Base-by-base conservation (phyloP, 2,888 invertebrate genomes). In the Eubasilissa splendida region DNA sequence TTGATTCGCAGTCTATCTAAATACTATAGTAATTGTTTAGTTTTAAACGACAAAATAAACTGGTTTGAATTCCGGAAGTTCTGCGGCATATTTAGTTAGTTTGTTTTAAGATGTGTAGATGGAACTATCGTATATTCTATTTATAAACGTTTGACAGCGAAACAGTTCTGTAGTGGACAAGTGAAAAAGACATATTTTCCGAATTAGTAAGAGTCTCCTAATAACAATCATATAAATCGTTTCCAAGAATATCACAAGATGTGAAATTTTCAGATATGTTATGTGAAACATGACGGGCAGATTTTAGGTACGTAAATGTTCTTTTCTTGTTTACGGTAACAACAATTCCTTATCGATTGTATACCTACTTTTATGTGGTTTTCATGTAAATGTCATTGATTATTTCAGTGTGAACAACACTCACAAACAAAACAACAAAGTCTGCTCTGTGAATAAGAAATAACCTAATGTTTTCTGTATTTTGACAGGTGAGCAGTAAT, bases 71-170 rank as follows among this genome's bases (percentile, higher is more conserved):
- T 73, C 42, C 42, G 71, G 71, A 73, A 73, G 58, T 54, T 73
- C 33, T 12, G 42, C 56, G 71, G 71, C 33, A 58, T 56, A n/a
- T 56, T 54, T 73, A 12, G 14, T 63, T 78, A 78, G 78, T 78
- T 52, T 53, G 33, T n/a, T 70, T 33, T 60, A 78, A 78, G 31
- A 3, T 50, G 22, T 71, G 14, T 31, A 78, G 78, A 78, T 60
- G 71, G 78, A 71, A 78, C 78, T 54, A 14, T 11, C 33, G 73
- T 73, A 54, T 78, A 60, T 78, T 78, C 78, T 78, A 78, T 78
- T 78, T 78, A 73, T 78, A 78, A 63, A 54, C 22, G 68, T 77
- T 59, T 77, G 77, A 70, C 77, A 77, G 58, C 71, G 56, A 56
- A 58, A 33, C 71, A 9, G 42, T 5, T 65, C 65, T 33, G 65